A percentile compares a stretch with the other conserved stretches of the same genome.
Evolutionary conservation across 2,888 invertebrate species (phyloP).

Genomic region (Eupelmus urozonus): DNA sequence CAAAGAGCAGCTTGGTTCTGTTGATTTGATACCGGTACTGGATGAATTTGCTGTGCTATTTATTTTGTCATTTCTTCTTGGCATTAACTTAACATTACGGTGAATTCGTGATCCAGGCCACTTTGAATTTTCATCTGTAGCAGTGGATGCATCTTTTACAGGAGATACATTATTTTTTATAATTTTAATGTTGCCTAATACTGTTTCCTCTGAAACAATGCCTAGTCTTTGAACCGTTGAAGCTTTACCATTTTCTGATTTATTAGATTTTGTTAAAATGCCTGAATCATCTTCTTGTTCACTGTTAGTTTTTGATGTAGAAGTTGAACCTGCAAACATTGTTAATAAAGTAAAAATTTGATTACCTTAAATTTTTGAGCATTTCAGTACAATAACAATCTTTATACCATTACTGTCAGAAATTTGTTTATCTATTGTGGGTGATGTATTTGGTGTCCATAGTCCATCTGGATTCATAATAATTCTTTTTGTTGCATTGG

Average conservation of each 20-base stretch:
- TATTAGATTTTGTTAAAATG: slow-evolving; percentile 27
- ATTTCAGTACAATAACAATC: background rate
- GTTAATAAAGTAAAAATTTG: too few species aligned
- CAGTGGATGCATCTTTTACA: slow-evolving; percentile 16
- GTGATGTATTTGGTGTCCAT: slow-evolving; percentile 65
- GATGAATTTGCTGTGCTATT: slow-evolving; percentile 12
- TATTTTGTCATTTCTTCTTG: slow-evolving; percentile 69
- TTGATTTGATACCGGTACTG: slow-evolving; percentile 18
- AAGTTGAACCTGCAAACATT: slow-evolving; percentile 44
- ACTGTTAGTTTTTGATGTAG: slow-evolving; percentile 15
- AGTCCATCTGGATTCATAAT: slow-evolving; percentile 72
- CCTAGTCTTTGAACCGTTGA: slow-evolving; percentile 63
- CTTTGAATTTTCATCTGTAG: slow-evolving; percentile 60
- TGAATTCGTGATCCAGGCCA: slow-evolving; percentile 73
- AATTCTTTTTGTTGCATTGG: slow-evolving; percentile 67
- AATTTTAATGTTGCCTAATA: slow-evolving; percentile 69
- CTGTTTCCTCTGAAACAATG: slow-evolving; percentile 73
- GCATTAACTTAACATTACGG: slow-evolving; percentile 72
- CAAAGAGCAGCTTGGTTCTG: slow-evolving; percentile 1
- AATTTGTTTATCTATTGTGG: slow-evolving; percentile 49
- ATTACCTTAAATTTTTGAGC: background rate
- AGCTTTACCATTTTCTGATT: slow-evolving; percentile 45
- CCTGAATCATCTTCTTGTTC: slow-evolving; percentile 46
- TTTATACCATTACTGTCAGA: slow-evolving; percentile 47
- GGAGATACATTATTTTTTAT: slow-evolving; percentile 55